Evolutionary conservation across 2,113 vertebrate species (phyloP).

Genomic region (Tympanuchus pallidicinctus): DNA sequence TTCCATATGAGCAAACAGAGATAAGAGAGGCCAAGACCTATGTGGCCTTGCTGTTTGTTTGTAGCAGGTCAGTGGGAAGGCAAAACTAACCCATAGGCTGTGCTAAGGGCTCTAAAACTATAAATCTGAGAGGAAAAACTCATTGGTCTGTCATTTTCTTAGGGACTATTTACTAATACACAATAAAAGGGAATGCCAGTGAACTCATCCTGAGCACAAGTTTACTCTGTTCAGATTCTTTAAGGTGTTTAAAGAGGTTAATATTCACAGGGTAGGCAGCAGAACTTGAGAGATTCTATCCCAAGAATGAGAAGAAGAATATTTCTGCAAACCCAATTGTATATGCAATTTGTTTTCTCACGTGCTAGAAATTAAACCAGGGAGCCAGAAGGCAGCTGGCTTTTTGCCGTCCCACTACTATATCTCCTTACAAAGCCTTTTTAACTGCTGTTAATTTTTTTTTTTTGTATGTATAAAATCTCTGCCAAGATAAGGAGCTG

Average conservation of each 20-base stretch:
- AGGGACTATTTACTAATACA: background rate
- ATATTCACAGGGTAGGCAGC: background rate
- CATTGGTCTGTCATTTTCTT: background rate
- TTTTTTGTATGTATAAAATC: background rate
- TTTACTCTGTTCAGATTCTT: background rate
- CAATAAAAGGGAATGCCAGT: background rate
- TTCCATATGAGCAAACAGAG: background rate
- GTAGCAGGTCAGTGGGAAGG: background rate
- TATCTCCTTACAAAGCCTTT: background rate
- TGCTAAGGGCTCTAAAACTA: background rate
- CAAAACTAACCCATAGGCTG: background rate
- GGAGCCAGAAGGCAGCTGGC: background rate
- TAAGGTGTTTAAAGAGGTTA: background rate
- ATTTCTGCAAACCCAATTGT: background rate
- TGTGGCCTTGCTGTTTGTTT: background rate
- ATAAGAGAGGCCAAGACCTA: background rate
- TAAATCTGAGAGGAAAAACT: background rate
- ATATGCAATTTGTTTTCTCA: background rate
- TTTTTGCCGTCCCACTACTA: background rate
- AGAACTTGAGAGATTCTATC: background rate
- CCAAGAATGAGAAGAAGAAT: background rate
- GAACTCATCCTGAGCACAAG: fast-evolving
- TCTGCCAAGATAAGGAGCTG: background rate
- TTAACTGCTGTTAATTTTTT: background rate
- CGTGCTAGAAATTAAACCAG: background rate